Evolutionary conservation across 2,888 invertebrate genomes (phyloP).

Genomic region (Allolobophora icterica): DNA sequence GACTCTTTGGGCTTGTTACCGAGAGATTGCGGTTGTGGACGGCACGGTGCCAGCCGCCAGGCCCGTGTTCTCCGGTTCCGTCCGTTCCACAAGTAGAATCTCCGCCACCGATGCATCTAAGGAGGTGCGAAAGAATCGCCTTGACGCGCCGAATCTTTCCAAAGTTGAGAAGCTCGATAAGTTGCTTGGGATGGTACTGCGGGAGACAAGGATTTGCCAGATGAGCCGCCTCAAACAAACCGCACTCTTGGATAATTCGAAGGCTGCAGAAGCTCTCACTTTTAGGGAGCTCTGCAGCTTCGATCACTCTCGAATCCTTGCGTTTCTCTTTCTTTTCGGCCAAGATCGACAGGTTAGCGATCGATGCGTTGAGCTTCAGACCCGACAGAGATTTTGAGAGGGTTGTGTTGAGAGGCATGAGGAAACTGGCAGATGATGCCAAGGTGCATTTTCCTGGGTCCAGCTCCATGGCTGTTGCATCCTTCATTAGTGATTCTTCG

Average conservation of each 20-base stretch:
- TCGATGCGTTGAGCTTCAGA: constrained; percentile 43
- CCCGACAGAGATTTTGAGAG: constrained; percentile 44
- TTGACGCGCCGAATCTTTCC: constrained; percentile 96
- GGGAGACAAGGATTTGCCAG: constrained; percentile 96
- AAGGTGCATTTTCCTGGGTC: constrained; percentile 30
- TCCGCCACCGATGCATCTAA: constrained; percentile 72
- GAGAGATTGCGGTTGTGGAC: constrained; percentile 28
- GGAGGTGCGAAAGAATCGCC: constrained; percentile 94
- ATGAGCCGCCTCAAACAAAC: constrained; percentile 91
- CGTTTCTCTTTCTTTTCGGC: constrained; percentile 35
- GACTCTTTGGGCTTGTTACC: constrained; percentile 37
- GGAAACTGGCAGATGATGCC: constrained; percentile 34
- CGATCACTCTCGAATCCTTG: background rate
- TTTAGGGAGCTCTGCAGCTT: constrained; percentile 45
- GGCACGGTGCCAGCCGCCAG: constrained; percentile 31
- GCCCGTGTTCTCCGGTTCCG: constrained; percentile 42
- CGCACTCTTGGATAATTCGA: constrained; percentile 62
- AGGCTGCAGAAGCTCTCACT: constrained; percentile 57
- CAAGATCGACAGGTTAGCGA: constrained; percentile 43
- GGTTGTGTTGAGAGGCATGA: constrained; percentile 33
- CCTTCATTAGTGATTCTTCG: background rate
- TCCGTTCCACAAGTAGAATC: constrained; percentile 48
- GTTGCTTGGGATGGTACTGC: constrained; percentile 97
- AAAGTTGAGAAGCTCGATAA: constrained; percentile 96
- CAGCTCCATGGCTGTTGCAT: background rate